Evolutionary conservation across 1,140 invertebrate species (phyloP).

Genomic region (Bombus picipes): DNA sequence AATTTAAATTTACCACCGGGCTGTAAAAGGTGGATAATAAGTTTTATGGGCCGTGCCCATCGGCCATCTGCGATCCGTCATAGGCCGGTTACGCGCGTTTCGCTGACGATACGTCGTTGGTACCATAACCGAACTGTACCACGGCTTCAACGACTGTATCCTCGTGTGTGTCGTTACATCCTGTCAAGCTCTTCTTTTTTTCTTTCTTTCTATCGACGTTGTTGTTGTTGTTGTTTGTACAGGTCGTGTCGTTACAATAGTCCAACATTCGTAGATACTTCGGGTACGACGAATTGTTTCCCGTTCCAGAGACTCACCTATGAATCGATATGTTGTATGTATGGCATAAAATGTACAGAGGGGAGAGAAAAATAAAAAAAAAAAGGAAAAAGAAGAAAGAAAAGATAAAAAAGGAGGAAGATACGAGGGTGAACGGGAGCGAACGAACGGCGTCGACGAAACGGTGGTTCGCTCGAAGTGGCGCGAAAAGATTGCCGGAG

Average conservation of each 20-base stretch:
- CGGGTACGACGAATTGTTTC: conserved; percentile 39
- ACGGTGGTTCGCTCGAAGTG: conserved; percentile 35
- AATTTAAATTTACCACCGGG: conserved; percentile 71
- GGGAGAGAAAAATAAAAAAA: too few relatives aligned
- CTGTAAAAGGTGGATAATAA: conserved; percentile 75
- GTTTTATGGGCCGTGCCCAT: conserved; percentile 73
- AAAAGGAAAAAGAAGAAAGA: too few relatives aligned
- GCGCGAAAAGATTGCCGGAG: conserved; percentile 78
- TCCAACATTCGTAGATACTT: conserved; percentile 46
- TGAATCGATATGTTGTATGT: conserved; percentile 32
- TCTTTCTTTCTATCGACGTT: neutral
- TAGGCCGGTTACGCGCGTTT: conserved; percentile 63
- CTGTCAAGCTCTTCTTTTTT: neutral
- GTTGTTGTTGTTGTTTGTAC: neutral
- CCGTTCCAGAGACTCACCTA: neutral
- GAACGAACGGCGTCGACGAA: conserved; percentile 24
- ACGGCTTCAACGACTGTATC: neutral
- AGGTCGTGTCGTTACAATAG: neutral
- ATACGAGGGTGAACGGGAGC: conserved; percentile 27
- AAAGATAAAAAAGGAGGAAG: neutral
- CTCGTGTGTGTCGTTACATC: conserved; percentile 38
- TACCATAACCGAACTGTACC: conserved; percentile 44
- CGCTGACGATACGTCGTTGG: conserved; percentile 52
- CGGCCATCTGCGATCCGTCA: conserved; percentile 73
- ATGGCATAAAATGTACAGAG: neutral